Evolutionary conservation across 1,140 invertebrate species (phyloP).

Genomic region (Pseudomyrmex concolor): DNA sequence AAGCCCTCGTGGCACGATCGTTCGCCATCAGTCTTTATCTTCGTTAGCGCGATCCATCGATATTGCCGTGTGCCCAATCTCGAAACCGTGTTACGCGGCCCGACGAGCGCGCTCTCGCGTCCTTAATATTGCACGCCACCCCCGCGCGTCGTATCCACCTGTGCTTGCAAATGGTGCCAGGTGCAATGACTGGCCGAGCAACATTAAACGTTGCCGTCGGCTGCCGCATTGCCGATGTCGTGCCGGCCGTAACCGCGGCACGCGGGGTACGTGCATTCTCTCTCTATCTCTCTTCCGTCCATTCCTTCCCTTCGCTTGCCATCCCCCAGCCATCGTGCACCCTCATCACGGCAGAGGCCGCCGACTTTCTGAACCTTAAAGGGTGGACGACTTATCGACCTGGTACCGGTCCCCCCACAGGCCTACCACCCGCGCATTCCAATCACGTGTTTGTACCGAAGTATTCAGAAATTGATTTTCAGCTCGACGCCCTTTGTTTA

Average conservation of each 20-base stretch:
- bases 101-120: conserved; percentile 12
- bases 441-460: conserved; percentile 49
- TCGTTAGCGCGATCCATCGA: conserved; percentile 38
- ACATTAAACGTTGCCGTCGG: conserved; percentile 65
- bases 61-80: conserved; percentile 54
- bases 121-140: conserved; percentile 37
- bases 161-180: conserved; percentile 64
- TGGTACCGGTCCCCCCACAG: conserved; percentile 56
- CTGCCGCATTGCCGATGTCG: conserved; percentile 82
- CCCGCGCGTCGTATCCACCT: conserved; percentile 1
- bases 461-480: conserved; percentile 10
- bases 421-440: conserved; percentile 64
- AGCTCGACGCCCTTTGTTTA: conserved; percentile 1
- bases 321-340: conserved; percentile 53
- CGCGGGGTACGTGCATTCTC: conserved; percentile 63
- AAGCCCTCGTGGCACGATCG: conserved; percentile 41
- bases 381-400: conserved; percentile 77
- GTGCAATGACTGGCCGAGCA: conserved; percentile 63
- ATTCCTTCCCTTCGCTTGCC: neutral
- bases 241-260: conserved; percentile 75
- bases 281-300: neutral
- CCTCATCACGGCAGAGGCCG: conserved; percentile 57
- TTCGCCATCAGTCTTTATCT: conserved; percentile 41
- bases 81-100: conserved; percentile 54
- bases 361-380: conserved; percentile 66